Conservation (phyloP, 2,888 invertebrate genomes). For the Enchytraeus crypticus region DNA sequence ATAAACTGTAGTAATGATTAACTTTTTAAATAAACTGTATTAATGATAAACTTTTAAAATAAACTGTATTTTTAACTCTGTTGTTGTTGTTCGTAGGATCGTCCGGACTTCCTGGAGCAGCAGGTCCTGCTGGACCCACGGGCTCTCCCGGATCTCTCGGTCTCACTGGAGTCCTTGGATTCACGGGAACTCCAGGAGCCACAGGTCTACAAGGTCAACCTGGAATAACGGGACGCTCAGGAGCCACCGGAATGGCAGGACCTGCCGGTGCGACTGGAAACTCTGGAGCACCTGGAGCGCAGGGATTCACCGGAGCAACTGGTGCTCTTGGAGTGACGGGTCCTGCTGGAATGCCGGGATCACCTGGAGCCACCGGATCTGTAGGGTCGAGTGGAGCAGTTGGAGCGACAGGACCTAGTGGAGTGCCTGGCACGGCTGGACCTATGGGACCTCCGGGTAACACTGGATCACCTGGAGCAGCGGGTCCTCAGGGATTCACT, state of each 20-base stretch:
- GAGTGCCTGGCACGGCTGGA: not conserved
- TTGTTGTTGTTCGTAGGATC: too few species aligned
- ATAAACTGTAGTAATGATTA: too few species aligned
- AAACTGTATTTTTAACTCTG: too few species aligned
- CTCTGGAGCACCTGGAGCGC: not conserved
- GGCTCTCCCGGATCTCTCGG: not conserved
- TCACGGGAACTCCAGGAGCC: constrained; percentile 18
- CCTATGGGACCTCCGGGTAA: not conserved
- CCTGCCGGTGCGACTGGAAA: constrained; percentile 7
- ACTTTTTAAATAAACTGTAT: too few species aligned
- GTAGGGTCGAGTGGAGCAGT: not conserved
- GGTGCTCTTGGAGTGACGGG: not conserved
- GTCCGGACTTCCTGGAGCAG: not conserved
- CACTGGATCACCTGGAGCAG: not conserved
- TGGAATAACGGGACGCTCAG: constrained; percentile 13
- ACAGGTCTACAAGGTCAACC: constrained; percentile 15
- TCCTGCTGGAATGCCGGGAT: not conserved
- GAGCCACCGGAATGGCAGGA: constrained; percentile 17
- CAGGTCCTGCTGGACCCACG: not conserved
- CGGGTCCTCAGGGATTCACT: not conserved
- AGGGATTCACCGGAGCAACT: not conserved
- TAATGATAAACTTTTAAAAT: too few species aligned
- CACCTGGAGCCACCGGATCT: not conserved
- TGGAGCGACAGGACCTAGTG: not conserved
- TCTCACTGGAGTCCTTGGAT: constrained; percentile 8